Conservation (phyloP, 2,888 invertebrate species). For the Rambutsinella grinnellia region DNA sequence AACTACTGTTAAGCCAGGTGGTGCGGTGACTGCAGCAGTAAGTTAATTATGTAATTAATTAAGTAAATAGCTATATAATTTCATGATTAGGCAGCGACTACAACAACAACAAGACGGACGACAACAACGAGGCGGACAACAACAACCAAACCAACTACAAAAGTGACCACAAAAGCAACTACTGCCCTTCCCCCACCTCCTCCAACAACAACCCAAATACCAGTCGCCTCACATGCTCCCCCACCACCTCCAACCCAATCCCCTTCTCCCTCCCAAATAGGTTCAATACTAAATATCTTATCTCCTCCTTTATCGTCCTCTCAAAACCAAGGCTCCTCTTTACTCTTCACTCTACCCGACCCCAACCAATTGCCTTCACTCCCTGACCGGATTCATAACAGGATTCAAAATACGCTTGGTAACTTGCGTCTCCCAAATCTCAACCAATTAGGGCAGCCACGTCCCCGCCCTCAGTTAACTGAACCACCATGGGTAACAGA, state of each 20-base stretch:
- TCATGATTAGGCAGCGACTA: background rate
- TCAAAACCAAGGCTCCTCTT: no score
- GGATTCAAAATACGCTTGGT: background rate
- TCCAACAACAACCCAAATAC: background rate
- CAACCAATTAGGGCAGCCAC: conserved; percentile 17
- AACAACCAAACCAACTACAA: conserved; percentile 3
- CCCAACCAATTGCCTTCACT: no score
- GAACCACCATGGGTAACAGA: conserved; percentile 54
- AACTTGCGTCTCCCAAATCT: conserved; percentile 33
- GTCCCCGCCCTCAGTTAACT: conserved; percentile 31
- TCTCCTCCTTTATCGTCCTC: no score
- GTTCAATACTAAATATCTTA: no score
- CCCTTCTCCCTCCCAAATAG: background rate
- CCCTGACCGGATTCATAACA: conserved; percentile 16
- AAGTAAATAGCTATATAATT: background rate
- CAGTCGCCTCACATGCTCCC: background rate
- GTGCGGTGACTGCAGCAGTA: no score
- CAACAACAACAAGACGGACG: background rate
- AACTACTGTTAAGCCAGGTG: conserved; percentile 20
- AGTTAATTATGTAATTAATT: no score
- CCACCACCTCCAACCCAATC: background rate
- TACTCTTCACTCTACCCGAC: no score
- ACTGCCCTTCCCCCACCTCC: background rate
- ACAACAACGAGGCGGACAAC: background rate
- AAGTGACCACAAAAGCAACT: background rate